Base-by-base conservation (phyloP, 2,113 vertebrate genomes). In the Ibidorhyncha struthersii region DNA sequence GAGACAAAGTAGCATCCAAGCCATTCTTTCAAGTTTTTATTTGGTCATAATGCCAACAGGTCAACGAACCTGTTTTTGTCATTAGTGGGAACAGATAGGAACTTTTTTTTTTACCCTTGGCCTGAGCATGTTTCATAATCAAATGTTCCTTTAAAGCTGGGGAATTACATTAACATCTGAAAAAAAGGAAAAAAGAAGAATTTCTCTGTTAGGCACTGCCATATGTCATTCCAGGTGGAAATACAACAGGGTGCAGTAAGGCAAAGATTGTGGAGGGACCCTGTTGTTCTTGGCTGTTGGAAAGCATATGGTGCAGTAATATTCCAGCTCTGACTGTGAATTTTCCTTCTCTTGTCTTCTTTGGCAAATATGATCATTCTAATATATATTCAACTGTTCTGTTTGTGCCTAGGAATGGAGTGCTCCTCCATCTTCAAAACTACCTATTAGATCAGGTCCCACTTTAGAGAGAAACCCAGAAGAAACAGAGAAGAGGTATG, bases 191-290 rank as follows among this genome's bases (percentile, higher is more conserved):
- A 69, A 62, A 70, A 45, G 23, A 84, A 77, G 19, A 86, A 55
- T 91, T 94, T 91, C 10, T 93, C 38, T 87, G 43, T 50, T 45
- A 81, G 70, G 70, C 66, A 66, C 30, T 94, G 70, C 96, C 96
- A 95, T 96, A 95, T 96, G 96, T 87, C 89, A 88, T 96, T 91
- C 93, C 92, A 96, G 96, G 95, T 94, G 92, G 95, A 93, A 96
- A 85, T 94, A 90, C 93, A 91, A 95, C 93, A 94, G 92, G 74
- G 84, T 87, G 90, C 70, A 90, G 36, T 71, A 85, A 91, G 52
- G 52, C 52, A 96, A 79, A 43, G 77, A 80, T 76, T 76, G 49
- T 53, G 56, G 25, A 82, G 78, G 62, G 66, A 73, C 66, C 70
- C 87, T 90, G 93, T 94, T 87, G 87, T 95, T 66, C 74, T 69